phyloP scores from a whole-genome alignment of 2,888 invertebrate genomes.

The Sacculina carcini region DNA sequence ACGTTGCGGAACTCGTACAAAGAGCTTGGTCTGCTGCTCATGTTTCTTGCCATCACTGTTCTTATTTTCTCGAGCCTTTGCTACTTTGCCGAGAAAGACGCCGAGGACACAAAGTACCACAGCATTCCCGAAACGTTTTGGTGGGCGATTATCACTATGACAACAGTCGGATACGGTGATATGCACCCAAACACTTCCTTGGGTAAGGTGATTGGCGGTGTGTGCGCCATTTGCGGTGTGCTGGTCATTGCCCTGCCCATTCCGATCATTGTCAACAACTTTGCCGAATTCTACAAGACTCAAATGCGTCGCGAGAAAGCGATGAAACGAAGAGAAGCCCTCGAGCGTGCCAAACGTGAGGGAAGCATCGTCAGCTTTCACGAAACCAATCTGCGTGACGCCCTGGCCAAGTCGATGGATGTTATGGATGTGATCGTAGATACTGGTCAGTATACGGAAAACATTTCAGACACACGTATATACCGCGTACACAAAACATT shows the following conservation, averaged over 20 bases:
- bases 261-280: conserved; percentile 32
- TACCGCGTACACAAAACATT: too few relatives aligned
- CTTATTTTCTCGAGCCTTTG: conserved; percentile 27
- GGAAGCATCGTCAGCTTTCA: conserved; percentile 84
- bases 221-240: conserved; percentile 31
- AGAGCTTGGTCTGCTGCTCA: conserved; percentile 25
- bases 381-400: conserved; percentile 86
- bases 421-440: conserved; percentile 89
- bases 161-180: conserved; percentile 27
- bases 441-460: conserved; percentile 87
- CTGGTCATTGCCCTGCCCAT: conserved; percentile 31
- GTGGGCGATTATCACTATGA: conserved; percentile 28
- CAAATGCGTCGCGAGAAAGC: conserved; percentile 28
- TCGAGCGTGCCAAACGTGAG: conserved; percentile 24
- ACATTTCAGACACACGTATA: too few relatives aligned
- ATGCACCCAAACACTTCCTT: conserved; percentile 25
- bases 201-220: conserved; percentile 28
- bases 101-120: conserved; percentile 21
- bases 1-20: conserved; percentile 27
- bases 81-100: conserved; percentile 28
- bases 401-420: conserved; percentile 94
- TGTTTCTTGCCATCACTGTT: conserved; percentile 27
- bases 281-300: conserved; percentile 29
- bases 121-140: conserved; percentile 29
- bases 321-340: conserved; percentile 24